phyloP scores from a whole-genome alignment of 1,140 invertebrate species.

The Drosophila pallidifrons region DNA sequence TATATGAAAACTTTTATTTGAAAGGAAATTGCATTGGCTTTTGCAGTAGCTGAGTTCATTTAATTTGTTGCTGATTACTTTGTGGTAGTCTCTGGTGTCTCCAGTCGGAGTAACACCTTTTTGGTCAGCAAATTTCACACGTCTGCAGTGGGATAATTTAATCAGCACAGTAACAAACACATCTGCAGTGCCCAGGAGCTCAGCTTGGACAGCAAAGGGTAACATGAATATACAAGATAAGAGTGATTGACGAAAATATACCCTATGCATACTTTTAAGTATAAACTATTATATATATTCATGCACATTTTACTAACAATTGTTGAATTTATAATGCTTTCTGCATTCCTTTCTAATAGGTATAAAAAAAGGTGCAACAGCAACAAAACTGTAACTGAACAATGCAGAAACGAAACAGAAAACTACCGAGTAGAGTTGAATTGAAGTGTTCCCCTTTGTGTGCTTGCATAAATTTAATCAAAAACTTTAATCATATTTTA shows the following conservation, averaged over 20 bases:
- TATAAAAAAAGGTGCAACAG: conserved; percentile 45
- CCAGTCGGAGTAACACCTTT: conserved; percentile 13
- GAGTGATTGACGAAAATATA: not conserved
- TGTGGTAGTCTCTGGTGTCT: conserved; percentile 28
- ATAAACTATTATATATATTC: not conserved
- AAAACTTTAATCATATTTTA: conserved; percentile 84
- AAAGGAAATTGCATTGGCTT: not conserved
- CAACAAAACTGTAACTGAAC: conserved; percentile 46
- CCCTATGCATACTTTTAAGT: not conserved
- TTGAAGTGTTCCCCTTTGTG: conserved; percentile 50
- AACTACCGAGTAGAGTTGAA: conserved; percentile 5
- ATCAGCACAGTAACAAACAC: conserved; percentile 75
- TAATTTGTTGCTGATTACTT: conserved; percentile 62
- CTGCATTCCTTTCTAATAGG: not conserved
- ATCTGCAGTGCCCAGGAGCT: conserved; percentile 53
- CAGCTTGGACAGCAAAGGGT: conserved; percentile 3
- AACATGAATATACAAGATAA: not conserved
- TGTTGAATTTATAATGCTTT: not conserved
- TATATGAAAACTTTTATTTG: not conserved
- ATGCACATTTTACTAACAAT: not conserved
- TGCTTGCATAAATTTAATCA: conserved; percentile 82
- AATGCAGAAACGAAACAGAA: conserved; percentile 10
- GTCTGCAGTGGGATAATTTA: conserved; percentile 77
- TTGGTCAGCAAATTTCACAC: conserved; percentile 58
- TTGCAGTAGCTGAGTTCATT: not conserved